Base-by-base conservation (phyloP, 1,140 invertebrate species). In the Forficula auricularia region DNA sequence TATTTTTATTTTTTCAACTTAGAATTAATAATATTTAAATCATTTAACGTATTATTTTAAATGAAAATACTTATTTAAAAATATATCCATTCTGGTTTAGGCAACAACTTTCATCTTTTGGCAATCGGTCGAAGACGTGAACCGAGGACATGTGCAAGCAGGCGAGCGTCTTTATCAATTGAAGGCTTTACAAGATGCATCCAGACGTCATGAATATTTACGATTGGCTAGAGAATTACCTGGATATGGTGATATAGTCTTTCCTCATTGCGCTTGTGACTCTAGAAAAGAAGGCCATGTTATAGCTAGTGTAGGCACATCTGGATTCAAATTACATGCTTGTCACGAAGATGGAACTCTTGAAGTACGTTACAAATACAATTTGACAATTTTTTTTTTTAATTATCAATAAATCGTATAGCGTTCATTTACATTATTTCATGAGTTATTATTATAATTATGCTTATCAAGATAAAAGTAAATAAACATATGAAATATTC, bases 201-300 rank as follows among this genome's bases (percentile, higher is more conserved):
- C 79, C 16, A 76, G 89, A 55, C 87, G 85, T 52, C 62, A 72
- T 44, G 89, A 95, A 71, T 95, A 92, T 63, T 66, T 96, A 36
- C 78, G 82, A 53, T 61, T 89, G 46, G 88, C 83, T 19, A 72
- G 84, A 36, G 73, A 81, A 53, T 65, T 96, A 44, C 82, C 82
- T 45, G 91, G 89, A 18, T 95, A 95, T 62, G 86, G 85, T 1
- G 81, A 89, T 53, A 72, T 95, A 14, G 80, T 87, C 22, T 94
- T 96, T 65, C 91, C 91, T 14, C 88, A 92, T 63, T 95, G 90
- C 65, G 68, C 77, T n/a, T 92, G 87, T 65, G 89, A 95, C 67
- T 87, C 85, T 19, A 66, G 86, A 16, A 90, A 91, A 62, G 85
- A 86, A 52, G 88, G 87, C 40, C 86, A 90, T 63, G 86, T 94